Percentiles rank a stretch among this genome's conserved stretches.
phyloP scores from a whole-genome alignment of 1,140 invertebrate species.

The Drosophila aff. region DNA sequence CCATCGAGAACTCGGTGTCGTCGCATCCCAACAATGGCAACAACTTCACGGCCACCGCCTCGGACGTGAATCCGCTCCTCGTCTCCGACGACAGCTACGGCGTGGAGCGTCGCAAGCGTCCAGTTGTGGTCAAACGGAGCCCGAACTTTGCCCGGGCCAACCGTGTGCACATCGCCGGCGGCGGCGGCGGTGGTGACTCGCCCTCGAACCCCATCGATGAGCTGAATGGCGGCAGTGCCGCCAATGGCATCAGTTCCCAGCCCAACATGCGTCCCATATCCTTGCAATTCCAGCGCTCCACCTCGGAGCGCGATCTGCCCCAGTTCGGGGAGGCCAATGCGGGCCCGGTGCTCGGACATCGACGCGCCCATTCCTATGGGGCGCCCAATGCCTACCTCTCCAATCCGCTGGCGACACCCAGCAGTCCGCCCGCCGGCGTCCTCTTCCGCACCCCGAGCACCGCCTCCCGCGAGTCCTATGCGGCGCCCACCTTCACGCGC shows the following conservation, averaged over 20 bases:
- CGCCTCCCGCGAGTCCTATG: conserved; percentile 78
- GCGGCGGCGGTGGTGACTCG: neutral
- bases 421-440: conserved; percentile 21
- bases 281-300: conserved; percentile 77
- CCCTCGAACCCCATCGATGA: conserved; percentile 19
- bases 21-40: conserved; percentile 64
- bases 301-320: conserved; percentile 75
- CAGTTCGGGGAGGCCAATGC: conserved; percentile 52
- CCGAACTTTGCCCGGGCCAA: conserved; percentile 69
- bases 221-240: conserved; percentile 7
- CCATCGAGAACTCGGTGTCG: conserved; percentile 71
- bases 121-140: conserved; percentile 76
- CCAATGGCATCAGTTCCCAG: neutral
- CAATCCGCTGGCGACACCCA: conserved; percentile 27
- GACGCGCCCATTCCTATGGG: conserved; percentile 80
- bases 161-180: conserved; percentile 19
- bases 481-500: conserved; percentile 74
- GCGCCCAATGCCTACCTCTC: conserved; percentile 74
- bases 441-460: conserved; percentile 66
- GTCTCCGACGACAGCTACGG: conserved; percentile 54
- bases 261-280: conserved; percentile 62
- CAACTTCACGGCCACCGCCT: conserved; percentile 40
- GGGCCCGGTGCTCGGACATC: conserved; percentile 49
- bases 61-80: conserved; percentile 77
- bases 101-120: conserved; percentile 75